Evolutionary conservation across 2,113 vertebrate species (phyloP).

Genomic region (Grammomys surdaster): DNA sequence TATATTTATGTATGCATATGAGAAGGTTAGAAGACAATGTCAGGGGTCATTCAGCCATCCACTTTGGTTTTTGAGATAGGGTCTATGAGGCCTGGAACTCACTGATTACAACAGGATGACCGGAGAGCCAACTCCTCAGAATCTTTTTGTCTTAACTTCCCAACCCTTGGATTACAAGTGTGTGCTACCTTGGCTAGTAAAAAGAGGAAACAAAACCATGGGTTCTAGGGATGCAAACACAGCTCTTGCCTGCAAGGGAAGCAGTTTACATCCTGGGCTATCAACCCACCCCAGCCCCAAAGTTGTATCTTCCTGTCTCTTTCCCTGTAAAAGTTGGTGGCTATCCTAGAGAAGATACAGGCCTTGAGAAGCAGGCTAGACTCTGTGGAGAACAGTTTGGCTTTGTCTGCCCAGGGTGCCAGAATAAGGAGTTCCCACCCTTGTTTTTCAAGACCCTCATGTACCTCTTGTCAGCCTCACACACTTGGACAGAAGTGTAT

Average conservation of each 20-base stretch:
- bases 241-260: neutral
- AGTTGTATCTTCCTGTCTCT: neutral
- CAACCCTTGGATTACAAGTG: neutral
- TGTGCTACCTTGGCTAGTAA: neutral
- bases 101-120: neutral
- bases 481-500: too few relatives aligned
- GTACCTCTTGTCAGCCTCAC: rapidly evolving
- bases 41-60: neutral
- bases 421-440: neutral
- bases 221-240: neutral
- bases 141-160: neutral
- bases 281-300: too few relatives aligned
- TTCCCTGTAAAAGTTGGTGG: neutral
- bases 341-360: rapidly evolving
- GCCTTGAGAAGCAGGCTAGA: neutral
- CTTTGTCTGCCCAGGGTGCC: neutral
- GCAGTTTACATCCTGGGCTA: too few relatives aligned
- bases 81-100: neutral
- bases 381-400: neutral
- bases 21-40: neutral
- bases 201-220: neutral
- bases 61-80: neutral
- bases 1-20: too few relatives aligned
- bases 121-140: too few relatives aligned
- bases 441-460: rapidly evolving